These are phyloP conservation scores for Thymelicus lineola DNA, from an alignment of 2,888 invertebrate genomes.

Conservation along the genomic window DNA sequence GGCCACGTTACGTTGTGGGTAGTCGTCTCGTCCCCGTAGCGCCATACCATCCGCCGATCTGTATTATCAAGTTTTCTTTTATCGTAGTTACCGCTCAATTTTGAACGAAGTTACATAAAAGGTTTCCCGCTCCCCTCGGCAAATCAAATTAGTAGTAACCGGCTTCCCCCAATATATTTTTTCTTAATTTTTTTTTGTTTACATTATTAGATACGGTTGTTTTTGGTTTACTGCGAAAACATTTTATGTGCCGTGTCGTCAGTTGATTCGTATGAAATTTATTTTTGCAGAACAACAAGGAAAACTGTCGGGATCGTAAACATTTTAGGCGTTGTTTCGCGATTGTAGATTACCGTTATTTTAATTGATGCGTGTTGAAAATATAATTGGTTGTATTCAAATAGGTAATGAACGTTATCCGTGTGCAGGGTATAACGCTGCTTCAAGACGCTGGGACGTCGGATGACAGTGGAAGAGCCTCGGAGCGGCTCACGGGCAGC, in stretches of 20 bases:
- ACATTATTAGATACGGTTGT: slow-evolving; percentile 35
- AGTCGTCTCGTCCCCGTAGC: slow-evolving; percentile 64
- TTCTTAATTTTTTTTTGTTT: slow-evolving; percentile 31
- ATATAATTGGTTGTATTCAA: not conserved
- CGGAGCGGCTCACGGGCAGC: slow-evolving; percentile 91
- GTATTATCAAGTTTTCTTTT: slow-evolving; percentile 81
- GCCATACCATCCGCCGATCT: slow-evolving; percentile 51
- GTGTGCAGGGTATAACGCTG: slow-evolving; percentile 89
- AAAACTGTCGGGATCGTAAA: not conserved
- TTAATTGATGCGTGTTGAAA: not conserved
- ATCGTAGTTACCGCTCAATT: slow-evolving; percentile 81
- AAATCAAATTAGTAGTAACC: slow-evolving; percentile 35
- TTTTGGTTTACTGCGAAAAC: slow-evolving; percentile 46
- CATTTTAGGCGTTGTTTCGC: slow-evolving; percentile 1
- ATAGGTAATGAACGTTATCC: slow-evolving; percentile 43
- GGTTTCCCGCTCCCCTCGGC: slow-evolving; percentile 61
- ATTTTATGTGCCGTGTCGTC: slow-evolving; percentile 24
- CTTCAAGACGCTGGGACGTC: slow-evolving; percentile 93
- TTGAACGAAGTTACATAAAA: slow-evolving; percentile 69
- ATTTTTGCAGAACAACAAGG: slow-evolving; percentile 23
- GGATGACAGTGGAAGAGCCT: slow-evolving; percentile 93
- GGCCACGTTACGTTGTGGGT: slow-evolving; percentile 76
- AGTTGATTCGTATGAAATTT: slow-evolving; percentile 30
- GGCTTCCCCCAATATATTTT: slow-evolving; percentile 27
- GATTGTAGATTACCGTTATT: slow-evolving; percentile 6